Evolutionary conservation across 2,888 invertebrate species (phyloP).

Genomic region (Netelia virgata): DNA sequence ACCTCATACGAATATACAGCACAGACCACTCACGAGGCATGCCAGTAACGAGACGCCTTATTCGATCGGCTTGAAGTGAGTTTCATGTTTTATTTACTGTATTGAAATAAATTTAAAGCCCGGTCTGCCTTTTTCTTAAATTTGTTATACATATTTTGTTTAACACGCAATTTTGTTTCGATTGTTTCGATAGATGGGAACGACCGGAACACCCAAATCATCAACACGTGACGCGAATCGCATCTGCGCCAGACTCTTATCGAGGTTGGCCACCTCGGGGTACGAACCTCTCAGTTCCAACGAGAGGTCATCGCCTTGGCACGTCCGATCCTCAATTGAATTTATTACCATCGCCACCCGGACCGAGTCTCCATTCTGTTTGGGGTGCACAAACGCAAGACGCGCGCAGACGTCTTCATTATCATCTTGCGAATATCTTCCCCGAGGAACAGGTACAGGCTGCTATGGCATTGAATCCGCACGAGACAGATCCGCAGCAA

Average conservation of each 20-base stretch:
- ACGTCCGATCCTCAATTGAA: slow-evolving; percentile 90
- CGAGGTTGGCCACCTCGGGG: slow-evolving; percentile 85
- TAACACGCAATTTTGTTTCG: background rate
- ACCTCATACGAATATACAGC: slow-evolving; percentile 75
- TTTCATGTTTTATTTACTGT: slow-evolving; percentile 4
- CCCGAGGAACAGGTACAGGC: slow-evolving; percentile 95
- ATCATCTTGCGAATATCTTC: slow-evolving; percentile 96
- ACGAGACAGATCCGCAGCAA: slow-evolving; percentile 95
- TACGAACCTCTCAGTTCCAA: slow-evolving; percentile 79
- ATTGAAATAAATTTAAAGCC: no score
- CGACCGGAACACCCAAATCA: slow-evolving; percentile 80
- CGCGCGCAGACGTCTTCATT: slow-evolving; percentile 92
- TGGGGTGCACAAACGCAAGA: slow-evolving; percentile 86
- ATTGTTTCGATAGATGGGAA: slow-evolving; percentile 78
- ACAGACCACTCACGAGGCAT: slow-evolving; percentile 80
- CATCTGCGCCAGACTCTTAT: slow-evolving; percentile 90
- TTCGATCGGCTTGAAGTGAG: slow-evolving; percentile 77
- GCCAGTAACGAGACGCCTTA: slow-evolving; percentile 80
- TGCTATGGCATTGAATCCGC: slow-evolving; percentile 95
- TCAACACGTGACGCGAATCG: slow-evolving; percentile 90
- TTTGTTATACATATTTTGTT: background rate
- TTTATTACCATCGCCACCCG: slow-evolving; percentile 84
- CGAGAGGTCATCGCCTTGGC: slow-evolving; percentile 78
- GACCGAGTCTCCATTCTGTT: slow-evolving; percentile 84
- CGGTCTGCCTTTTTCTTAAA: background rate